Conservation (phyloP, 2,888 invertebrate species). For the Anticlea derivata region DNA sequence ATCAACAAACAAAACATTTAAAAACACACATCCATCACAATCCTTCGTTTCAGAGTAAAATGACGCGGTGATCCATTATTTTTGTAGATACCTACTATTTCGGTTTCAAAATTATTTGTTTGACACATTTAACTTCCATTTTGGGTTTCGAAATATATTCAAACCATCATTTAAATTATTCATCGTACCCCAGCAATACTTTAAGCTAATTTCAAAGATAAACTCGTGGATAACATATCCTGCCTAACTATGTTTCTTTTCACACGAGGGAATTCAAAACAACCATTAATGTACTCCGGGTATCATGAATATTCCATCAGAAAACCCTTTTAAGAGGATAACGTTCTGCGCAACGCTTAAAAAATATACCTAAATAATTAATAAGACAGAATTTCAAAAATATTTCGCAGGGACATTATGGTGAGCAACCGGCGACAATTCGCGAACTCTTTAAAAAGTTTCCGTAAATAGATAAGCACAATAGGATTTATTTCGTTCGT, state of each 20-base stretch:
- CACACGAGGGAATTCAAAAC: slow-evolving; percentile 68
- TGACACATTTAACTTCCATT: slow-evolving; percentile 3
- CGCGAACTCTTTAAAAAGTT: slow-evolving; percentile 34
- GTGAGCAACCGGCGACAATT: slow-evolving; percentile 24
- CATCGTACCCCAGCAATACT: slow-evolving; percentile 42
- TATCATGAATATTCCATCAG: slow-evolving; percentile 71
- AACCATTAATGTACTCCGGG: slow-evolving; percentile 69
- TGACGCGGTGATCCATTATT: slow-evolving; percentile 12
- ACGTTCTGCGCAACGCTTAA: slow-evolving; percentile 50
- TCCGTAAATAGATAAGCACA: slow-evolving; percentile 44
- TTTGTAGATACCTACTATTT: slow-evolving; percentile 2
- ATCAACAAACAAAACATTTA: neutral
- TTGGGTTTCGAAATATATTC: slow-evolving; percentile 20
- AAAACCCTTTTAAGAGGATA: slow-evolving; percentile 67
- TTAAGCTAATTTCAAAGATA: slow-evolving; percentile 51
- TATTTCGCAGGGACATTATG: slow-evolving; percentile 22
- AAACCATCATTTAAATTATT: slow-evolving; percentile 35
- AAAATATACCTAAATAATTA: slow-evolving; percentile 58
- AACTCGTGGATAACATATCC: slow-evolving; percentile 49
- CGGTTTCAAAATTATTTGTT: neutral
- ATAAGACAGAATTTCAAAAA: slow-evolving; percentile 38
- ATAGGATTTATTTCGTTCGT: slow-evolving; percentile 46
- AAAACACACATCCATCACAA: slow-evolving; percentile 12
- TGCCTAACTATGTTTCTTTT: slow-evolving; percentile 55
- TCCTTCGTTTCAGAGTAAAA: neutral